Conservation (phyloP, 23 tunicate species). For the Ciona savignyi region DNA sequence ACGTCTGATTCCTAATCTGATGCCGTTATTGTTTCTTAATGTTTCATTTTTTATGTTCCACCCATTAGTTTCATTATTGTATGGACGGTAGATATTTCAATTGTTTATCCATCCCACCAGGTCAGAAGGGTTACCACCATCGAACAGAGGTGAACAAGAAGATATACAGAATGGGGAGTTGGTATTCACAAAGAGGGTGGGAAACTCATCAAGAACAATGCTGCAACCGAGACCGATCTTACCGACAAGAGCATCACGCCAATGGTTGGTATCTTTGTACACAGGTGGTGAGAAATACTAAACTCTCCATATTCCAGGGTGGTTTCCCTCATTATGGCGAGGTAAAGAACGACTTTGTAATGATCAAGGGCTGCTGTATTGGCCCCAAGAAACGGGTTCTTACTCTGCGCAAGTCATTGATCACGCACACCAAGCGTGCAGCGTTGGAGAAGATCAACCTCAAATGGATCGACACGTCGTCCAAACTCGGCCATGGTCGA, state of each 20-base stretch:
- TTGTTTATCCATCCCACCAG: slow-evolving; percentile 6
- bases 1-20: slow-evolving; percentile 1
- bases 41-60: too few species aligned
- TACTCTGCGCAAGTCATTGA: slow-evolving; percentile 87
- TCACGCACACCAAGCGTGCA: slow-evolving; percentile 88
- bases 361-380: slow-evolving; percentile 94
- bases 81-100: background rate
- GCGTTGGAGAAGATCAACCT: slow-evolving; percentile 92
- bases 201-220: slow-evolving; percentile 97
- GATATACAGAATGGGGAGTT: slow-evolving; percentile 88
- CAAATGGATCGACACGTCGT: slow-evolving; percentile 99
- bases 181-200: slow-evolving; percentile 99
- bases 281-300: background rate
- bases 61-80: too few species aligned
- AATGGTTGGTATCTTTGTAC: slow-evolving; percentile 65
- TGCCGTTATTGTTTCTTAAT: background rate
- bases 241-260: slow-evolving; percentile 99
- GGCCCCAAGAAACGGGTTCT: slow-evolving; percentile 97
- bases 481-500: slow-evolving; percentile 99
- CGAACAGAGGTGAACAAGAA: slow-evolving; percentile 99
- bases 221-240: slow-evolving; percentile 87
- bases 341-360: slow-evolving; percentile 97
- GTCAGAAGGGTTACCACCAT: slow-evolving; percentile 99
- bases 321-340: slow-evolving; percentile 99
- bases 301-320: slow-evolving; percentile 48